Percentiles rank a stretch among this genome's conserved stretches.
Evolutionary conservation across 2,888 invertebrate genomes (phyloP).

Genomic region (Drosophila robusta): DNA sequence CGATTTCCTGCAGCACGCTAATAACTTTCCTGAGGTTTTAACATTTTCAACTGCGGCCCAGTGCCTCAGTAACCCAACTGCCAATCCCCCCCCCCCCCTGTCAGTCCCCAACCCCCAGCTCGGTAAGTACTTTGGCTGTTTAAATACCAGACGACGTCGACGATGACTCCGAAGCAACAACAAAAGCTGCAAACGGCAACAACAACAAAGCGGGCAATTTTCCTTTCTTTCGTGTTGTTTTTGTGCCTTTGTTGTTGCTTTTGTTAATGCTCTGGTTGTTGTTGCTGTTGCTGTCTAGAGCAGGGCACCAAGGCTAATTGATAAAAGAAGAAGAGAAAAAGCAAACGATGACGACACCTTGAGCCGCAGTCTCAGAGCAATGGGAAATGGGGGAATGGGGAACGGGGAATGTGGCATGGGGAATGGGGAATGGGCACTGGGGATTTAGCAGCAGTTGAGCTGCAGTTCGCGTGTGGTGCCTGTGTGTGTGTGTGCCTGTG

Average conservation of each 20-base stretch:
- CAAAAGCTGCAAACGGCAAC: slow-evolving; percentile 18
- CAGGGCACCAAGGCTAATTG: slow-evolving; percentile 80
- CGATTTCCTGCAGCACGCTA: slow-evolving; percentile 50
- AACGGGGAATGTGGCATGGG: too few relatives aligned
- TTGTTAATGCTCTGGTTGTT: slow-evolving; percentile 21
- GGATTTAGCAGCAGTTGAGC: slow-evolving; percentile 17
- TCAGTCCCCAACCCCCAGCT: background rate
- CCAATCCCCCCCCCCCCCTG: slow-evolving; percentile 10
- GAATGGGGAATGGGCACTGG: slow-evolving; percentile 24
- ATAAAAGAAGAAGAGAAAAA: slow-evolving; percentile 58
- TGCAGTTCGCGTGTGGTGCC: background rate
- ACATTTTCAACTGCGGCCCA: slow-evolving; percentile 56
- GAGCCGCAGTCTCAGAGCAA: slow-evolving; percentile 14
- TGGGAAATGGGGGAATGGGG: slow-evolving; percentile 26
- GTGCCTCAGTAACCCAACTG: slow-evolving; percentile 58
- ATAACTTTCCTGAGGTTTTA: slow-evolving; percentile 64
- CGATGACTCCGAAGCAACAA: slow-evolving; percentile 17
- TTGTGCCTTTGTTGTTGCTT: slow-evolving; percentile 8
- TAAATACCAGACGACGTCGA: slow-evolving; percentile 67
- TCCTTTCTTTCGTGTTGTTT: slow-evolving; percentile 47
- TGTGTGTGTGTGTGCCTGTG: slow-evolving; percentile 30
- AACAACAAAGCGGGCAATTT: slow-evolving; percentile 56
- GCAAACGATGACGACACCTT: slow-evolving; percentile 71
- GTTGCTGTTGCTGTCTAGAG: slow-evolving; percentile 46
- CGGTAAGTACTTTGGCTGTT: slow-evolving; percentile 52